A percentile compares a stretch with the other conserved stretches of the same genome.
These are phyloP conservation scores for Lasioglossum morio DNA, from an alignment of 2,888 invertebrate species.

Conservation along the genomic window DNA sequence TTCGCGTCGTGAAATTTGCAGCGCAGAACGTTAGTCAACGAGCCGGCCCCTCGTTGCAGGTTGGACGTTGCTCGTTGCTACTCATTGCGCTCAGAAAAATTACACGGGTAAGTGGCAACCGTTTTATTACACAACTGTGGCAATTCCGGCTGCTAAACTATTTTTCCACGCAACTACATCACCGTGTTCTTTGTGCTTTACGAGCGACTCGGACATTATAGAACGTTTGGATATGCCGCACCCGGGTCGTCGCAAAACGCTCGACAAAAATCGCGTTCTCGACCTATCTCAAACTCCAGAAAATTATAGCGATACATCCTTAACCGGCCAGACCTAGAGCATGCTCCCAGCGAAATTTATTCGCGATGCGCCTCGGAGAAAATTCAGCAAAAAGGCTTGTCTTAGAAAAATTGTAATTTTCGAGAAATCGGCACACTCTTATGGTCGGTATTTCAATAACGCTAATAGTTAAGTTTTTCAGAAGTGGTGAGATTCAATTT, in stretches of 20 bases:
- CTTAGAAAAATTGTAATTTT: background rate
- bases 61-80: slow-evolving; percentile 10
- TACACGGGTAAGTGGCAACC: slow-evolving; percentile 60
- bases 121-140: slow-evolving; percentile 62
- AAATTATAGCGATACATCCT: background rate
- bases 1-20: slow-evolving; percentile 35
- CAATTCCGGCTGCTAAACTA: slow-evolving; percentile 54
- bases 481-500: too few species aligned
- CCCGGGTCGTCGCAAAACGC: slow-evolving; percentile 12
- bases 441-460: background rate
- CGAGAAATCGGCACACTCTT: background rate
- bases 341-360: background rate
- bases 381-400: too few species aligned
- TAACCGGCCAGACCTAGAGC: background rate
- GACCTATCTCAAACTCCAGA: background rate
- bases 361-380: background rate
- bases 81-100: slow-evolving; percentile 58
- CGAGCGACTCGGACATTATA: slow-evolving; percentile 46
- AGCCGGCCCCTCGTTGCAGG: slow-evolving; percentile 11
- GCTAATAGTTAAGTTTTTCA: background rate
- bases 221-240: slow-evolving; percentile 39
- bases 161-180: slow-evolving; percentile 49
- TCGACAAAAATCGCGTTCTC: background rate
- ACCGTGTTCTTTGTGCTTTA: slow-evolving; percentile 44
- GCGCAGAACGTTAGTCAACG: slow-evolving; percentile 46